phyloP scores from a whole-genome alignment of 2,797 vertebrate genomes.

The Nothura maculosa region DNA sequence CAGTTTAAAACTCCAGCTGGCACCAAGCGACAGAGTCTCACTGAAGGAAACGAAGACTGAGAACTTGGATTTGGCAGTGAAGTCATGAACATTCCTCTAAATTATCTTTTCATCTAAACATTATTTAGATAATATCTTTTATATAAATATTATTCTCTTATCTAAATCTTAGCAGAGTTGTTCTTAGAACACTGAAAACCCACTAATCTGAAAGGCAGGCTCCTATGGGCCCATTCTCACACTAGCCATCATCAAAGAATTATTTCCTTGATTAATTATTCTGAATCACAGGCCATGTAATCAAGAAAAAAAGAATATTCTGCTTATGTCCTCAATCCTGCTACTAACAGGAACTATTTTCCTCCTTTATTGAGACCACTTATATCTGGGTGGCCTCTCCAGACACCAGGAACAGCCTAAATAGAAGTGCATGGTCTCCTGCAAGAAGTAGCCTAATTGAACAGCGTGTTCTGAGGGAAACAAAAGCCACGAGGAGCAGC shows the following conservation, averaged over 20 bases:
- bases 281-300: not conserved
- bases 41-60: not conserved
- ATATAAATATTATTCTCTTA: not conserved
- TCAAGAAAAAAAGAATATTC: not conserved
- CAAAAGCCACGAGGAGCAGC: not conserved
- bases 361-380: not conserved
- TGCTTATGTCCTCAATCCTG: not conserved
- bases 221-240: not conserved
- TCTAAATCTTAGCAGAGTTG: not conserved
- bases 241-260: not conserved
- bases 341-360: not conserved
- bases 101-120: too few species aligned
- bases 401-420: not conserved
- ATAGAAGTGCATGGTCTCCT: not conserved
- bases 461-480: not conserved
- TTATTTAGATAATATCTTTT: not conserved
- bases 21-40: not conserved
- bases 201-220: not conserved
- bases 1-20: not conserved
- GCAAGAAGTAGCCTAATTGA: not conserved
- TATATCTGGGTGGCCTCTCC: not conserved
- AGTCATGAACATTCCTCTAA: not conserved
- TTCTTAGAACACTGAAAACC: not conserved
- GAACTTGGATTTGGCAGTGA: not conserved
- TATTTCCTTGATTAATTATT: not conserved